Evolutionary conservation across 2,797 vertebrate species (phyloP).

Genomic region (Lophotriccus pileatus): DNA sequence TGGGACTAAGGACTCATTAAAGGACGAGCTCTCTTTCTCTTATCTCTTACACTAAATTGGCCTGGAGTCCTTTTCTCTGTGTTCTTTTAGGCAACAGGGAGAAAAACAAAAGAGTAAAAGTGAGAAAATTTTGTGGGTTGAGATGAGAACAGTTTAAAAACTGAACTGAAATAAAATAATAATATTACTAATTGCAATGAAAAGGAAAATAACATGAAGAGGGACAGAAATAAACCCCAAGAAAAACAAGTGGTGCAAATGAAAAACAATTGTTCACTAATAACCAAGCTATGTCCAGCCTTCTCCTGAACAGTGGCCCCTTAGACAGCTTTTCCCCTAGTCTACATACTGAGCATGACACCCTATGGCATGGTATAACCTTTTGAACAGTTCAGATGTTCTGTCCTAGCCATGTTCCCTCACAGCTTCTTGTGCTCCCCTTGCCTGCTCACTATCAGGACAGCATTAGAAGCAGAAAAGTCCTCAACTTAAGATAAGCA

Average conservation of each 20-base stretch:
- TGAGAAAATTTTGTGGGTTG: not conserved
- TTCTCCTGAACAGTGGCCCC: not conserved
- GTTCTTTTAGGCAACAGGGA: no score
- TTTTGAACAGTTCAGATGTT: not conserved
- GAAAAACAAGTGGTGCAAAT: not conserved
- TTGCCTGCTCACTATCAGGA: not conserved
- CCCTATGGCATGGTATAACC: not conserved
- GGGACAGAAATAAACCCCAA: not conserved
- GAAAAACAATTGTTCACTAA: not conserved
- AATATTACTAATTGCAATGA: not conserved
- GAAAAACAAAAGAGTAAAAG: not conserved
- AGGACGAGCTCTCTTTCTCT: no score
- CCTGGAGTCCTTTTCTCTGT: no score
- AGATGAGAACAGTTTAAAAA: not conserved
- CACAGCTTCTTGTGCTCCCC: not conserved
- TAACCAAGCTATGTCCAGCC: not conserved
- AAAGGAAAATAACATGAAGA: not conserved
- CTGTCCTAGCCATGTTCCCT: not conserved
- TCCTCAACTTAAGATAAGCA: not conserved
- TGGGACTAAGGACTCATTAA: no score
- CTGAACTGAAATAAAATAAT: not conserved
- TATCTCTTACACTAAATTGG: no score
- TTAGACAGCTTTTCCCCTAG: not conserved
- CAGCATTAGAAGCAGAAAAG: not conserved
- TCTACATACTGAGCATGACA: not conserved